These are phyloP conservation scores for Chydorus sphaericus DNA, from an alignment of 2,888 invertebrate genomes.

Conservation along the genomic window DNA sequence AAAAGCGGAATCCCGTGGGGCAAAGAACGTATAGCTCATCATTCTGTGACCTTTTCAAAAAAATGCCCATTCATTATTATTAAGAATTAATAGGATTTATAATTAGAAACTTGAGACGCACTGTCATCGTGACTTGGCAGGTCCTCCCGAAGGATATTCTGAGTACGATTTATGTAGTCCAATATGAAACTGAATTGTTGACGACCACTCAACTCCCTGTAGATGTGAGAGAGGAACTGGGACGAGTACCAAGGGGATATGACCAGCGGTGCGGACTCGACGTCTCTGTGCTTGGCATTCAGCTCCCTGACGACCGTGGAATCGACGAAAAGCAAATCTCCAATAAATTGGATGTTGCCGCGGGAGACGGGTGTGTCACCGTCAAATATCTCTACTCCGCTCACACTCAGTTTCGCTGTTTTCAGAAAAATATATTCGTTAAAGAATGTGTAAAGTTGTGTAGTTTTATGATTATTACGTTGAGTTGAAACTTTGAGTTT, in stretches of 20 bases:
- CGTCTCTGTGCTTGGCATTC: constrained; percentile 46
- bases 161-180: constrained; percentile 42
- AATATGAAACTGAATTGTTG: constrained; percentile 42
- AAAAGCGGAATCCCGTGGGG: constrained; percentile 16
- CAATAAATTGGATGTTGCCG: constrained; percentile 46
- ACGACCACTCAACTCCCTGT: constrained; percentile 39
- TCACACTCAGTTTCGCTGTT: constrained; percentile 33
- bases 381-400: constrained; percentile 42
- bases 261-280: constrained; percentile 46
- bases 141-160: constrained; percentile 6
- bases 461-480: too few relatives aligned
- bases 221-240: constrained; percentile 46
- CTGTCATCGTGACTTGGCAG: constrained; percentile 14
- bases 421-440: too few relatives aligned
- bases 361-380: constrained; percentile 43
- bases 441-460: too few relatives aligned
- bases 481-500: constrained; percentile 30
- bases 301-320: constrained; percentile 44
- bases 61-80: neutral
- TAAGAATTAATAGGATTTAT: neutral
- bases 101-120: neutral
- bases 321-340: constrained; percentile 45
- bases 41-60: constrained; percentile 17
- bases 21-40: constrained; percentile 19
- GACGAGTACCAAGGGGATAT: constrained; percentile 50